phyloP scores from a whole-genome alignment of 2,888 invertebrate genomes.

The Tupiocoris notatus region DNA sequence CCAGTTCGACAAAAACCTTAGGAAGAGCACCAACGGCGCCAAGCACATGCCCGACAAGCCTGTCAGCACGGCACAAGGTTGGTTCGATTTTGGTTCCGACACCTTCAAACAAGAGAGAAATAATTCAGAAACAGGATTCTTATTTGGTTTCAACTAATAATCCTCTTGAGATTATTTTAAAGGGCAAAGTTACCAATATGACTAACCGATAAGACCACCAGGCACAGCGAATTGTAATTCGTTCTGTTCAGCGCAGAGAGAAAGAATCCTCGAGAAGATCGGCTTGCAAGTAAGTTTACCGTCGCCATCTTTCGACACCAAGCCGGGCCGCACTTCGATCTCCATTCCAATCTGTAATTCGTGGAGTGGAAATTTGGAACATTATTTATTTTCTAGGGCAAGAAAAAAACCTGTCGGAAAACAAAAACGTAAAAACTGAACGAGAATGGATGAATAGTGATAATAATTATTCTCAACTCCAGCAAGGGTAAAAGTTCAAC shows the following conservation, averaged over 20 bases:
- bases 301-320: conserved; percentile 94
- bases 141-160: too few species aligned
- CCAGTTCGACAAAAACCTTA: conserved; percentile 95
- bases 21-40: conserved; percentile 96
- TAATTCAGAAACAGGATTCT: neutral
- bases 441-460: too few species aligned
- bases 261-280: conserved; percentile 95
- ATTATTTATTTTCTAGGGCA: too few species aligned
- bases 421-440: too few species aligned
- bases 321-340: conserved; percentile 96
- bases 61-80: conserved; percentile 95
- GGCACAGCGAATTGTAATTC: conserved; percentile 98
- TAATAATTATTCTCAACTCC: too few species aligned
- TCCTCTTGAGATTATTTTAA: too few species aligned
- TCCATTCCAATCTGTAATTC: conserved; percentile 89
- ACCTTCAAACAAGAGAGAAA: conserved; percentile 61
- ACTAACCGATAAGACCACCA: conserved; percentile 89
- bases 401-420: too few species aligned
- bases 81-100: conserved; percentile 99
- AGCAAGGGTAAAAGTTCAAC: too few species aligned
- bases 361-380: too few species aligned
- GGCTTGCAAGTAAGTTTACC: conserved; percentile 94
- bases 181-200: too few species aligned
- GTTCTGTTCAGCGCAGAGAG: conserved; percentile 96
- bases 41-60: conserved; percentile 93